Evolutionary conservation across 1,140 invertebrate species (phyloP).

Genomic region (Lordiphosa stackelbergi): DNA sequence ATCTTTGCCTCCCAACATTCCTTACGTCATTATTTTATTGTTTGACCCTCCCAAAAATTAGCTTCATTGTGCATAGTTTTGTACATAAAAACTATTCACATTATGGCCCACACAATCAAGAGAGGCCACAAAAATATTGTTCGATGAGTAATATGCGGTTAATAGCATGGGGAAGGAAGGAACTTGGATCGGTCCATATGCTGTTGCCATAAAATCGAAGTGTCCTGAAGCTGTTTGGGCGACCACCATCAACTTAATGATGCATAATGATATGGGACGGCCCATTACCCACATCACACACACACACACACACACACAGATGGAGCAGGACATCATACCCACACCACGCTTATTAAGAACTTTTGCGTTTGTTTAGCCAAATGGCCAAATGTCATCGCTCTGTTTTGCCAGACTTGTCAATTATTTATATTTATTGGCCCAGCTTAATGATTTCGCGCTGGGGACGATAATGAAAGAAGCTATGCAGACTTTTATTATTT

Average conservation of each 20-base stretch:
- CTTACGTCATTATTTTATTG: not conserved
- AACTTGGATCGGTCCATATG: slow-evolving; percentile 25
- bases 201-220: slow-evolving; percentile 64
- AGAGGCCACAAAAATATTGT: slow-evolving; percentile 53
- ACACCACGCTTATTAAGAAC: slow-evolving; percentile 27
- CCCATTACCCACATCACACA: slow-evolving; percentile 63
- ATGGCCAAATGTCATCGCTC: slow-evolving; percentile 39
- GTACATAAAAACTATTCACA: slow-evolving; percentile 34
- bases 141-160: slow-evolving; percentile 70
- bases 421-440: slow-evolving; percentile 65
- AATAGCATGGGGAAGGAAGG: slow-evolving; percentile 40
- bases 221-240: slow-evolving; percentile 28
- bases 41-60: slow-evolving; percentile 33
- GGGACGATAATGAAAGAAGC: slow-evolving; percentile 38
- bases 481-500: slow-evolving; percentile 5
- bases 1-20: too few relatives aligned
- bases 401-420: slow-evolving; percentile 38
- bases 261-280: slow-evolving; percentile 73
- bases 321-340: slow-evolving; percentile 8
- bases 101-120: slow-evolving; percentile 16
- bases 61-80: slow-evolving; percentile 28
- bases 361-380: slow-evolving; percentile 55
- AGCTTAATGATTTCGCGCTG: slow-evolving; percentile 52
- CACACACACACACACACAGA: slow-evolving; percentile 7
- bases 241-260: slow-evolving; percentile 67